These are phyloP conservation scores for Meles meles DNA, from an alignment of 2,113 vertebrate species.

Conservation along the genomic window DNA sequence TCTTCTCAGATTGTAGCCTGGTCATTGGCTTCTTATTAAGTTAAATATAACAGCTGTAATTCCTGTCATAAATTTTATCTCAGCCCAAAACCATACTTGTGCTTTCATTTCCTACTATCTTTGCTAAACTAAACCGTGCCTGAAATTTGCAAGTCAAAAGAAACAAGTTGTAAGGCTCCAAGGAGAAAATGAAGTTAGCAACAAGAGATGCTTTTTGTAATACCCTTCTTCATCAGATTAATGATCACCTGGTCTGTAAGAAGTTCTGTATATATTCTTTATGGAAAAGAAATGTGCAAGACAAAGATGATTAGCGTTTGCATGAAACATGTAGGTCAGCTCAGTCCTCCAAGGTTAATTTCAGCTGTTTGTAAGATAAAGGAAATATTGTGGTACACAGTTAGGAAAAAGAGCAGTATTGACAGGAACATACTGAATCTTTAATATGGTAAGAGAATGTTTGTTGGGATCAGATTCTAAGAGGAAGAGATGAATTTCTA, in stretches of 20 bases:
- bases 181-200: constrained; percentile 25
- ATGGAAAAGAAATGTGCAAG: constrained; percentile 36
- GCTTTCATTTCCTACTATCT: constrained; percentile 47
- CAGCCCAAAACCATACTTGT: constrained; percentile 9
- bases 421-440: constrained; percentile 1
- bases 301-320: not conserved
- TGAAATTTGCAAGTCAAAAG: constrained; percentile 45
- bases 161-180: constrained; percentile 39
- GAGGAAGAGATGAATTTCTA: constrained; percentile 13
- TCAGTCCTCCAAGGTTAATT: constrained; percentile 38
- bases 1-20: constrained; percentile 6
- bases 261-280: constrained; percentile 45
- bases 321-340: not conserved
- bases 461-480: constrained; percentile 30
- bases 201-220: constrained; percentile 23
- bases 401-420: constrained; percentile 33
- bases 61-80: constrained; percentile 40
- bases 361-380: constrained; percentile 37
- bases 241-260: constrained; percentile 34
- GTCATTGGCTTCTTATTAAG: constrained; percentile 24
- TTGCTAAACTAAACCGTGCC: constrained; percentile 49
- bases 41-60: constrained; percentile 52
- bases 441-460: constrained; percentile 32
- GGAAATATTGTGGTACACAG: not conserved
- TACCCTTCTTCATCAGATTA: constrained; percentile 28